phyloP scores from a whole-genome alignment of 1,140 invertebrate genomes.

The Drosophila subpulchrella region DNA sequence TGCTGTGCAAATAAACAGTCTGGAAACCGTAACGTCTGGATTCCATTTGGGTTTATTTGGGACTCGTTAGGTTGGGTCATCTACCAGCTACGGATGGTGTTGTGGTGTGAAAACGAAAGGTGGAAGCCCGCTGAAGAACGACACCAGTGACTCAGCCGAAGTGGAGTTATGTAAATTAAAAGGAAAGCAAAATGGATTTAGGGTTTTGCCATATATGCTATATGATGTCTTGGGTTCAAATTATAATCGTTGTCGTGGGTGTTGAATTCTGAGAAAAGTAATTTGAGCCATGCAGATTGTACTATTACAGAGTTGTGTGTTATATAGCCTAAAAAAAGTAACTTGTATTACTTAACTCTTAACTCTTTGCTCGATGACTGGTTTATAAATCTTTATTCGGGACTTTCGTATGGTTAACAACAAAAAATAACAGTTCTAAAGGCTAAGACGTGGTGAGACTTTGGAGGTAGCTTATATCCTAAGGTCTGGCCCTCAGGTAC shows the following conservation, averaged over 20 bases:
- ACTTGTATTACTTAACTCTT: too few species aligned
- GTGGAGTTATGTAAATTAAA: conserved; percentile 31
- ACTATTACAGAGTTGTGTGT: neutral
- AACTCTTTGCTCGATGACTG: too few species aligned
- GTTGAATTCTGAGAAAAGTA: neutral
- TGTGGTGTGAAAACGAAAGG: conserved; percentile 35
- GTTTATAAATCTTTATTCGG: neutral
- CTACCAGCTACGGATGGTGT: neutral
- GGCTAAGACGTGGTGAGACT: neutral
- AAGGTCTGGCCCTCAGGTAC: conserved; percentile 64
- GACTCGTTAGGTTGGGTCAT: conserved; percentile 13
- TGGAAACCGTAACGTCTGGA: conserved; percentile 20
- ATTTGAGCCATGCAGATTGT: neutral
- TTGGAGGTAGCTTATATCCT: conserved; percentile 12
- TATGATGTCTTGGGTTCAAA: neutral
- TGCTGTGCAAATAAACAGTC: conserved; percentile 41
- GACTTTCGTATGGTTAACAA: neutral
- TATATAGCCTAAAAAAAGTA: too few species aligned
- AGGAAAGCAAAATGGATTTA: conserved; percentile 10
- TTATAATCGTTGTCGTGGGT: neutral
- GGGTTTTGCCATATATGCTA: conserved; percentile 2
- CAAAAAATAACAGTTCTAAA: conserved; percentile 5
- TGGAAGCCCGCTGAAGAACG: conserved; percentile 10
- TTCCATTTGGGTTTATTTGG: conserved; percentile 6
- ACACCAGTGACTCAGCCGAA: conserved; percentile 10